Conservation (phyloP, 37 sponge, comb jelly and placozoan species). For the Spongilla lacustris region DNA sequence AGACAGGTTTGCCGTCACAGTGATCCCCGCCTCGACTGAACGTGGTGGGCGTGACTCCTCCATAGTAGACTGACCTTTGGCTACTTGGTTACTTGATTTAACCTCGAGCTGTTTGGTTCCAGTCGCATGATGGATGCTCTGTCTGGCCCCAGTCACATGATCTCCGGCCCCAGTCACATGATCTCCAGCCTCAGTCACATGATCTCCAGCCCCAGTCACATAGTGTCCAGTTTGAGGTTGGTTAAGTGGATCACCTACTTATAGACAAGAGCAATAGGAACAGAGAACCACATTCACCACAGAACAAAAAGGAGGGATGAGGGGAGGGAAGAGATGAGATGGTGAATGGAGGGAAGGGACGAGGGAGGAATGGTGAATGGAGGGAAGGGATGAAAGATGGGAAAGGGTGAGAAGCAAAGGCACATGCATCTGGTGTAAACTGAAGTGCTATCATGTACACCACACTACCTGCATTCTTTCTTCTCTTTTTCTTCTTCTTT, state of each 20-base stretch:
- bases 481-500: background rate
- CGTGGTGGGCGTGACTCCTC: too few species aligned
- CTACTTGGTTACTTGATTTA: background rate
- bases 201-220: slow-evolving; percentile 1
- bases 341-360: too few species aligned
- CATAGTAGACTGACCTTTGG: too few species aligned
- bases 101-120: background rate
- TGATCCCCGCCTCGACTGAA: background rate
- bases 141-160: background rate
- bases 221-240: background rate
- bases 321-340: background rate
- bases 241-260: background rate
- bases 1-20: background rate
- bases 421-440: too few species aligned
- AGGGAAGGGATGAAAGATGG: too few species aligned
- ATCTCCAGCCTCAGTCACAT: background rate
- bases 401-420: too few species aligned
- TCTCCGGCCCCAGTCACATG: background rate
- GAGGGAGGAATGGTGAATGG: background rate
- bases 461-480: background rate
- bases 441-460: too few species aligned
- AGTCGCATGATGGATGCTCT: background rate
- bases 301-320: background rate
- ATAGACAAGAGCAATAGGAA: background rate
- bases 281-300: background rate